Conservation (phyloP, 1,140 invertebrate genomes). For the Pseudomyrmex cubaensis region DNA sequence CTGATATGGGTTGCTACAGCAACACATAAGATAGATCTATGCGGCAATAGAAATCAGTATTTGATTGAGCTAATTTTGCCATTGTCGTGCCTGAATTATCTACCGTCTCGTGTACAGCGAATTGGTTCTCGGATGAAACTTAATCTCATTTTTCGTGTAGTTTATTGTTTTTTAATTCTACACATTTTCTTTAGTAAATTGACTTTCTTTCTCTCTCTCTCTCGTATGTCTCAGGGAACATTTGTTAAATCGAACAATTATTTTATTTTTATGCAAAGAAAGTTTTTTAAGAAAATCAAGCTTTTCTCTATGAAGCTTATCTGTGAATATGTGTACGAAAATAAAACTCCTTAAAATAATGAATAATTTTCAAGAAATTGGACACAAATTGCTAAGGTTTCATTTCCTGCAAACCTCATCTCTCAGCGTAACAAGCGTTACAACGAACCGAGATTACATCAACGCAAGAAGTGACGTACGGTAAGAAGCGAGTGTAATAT, state of each 20-base stretch:
- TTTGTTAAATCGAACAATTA: not conserved
- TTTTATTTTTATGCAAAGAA: not conserved
- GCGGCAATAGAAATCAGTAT: not conserved
- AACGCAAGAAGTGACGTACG: not conserved
- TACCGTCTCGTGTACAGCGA: not conserved
- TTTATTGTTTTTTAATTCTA: not conserved
- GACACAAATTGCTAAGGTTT: not conserved
- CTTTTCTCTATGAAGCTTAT: no score
- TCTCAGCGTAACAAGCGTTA: not conserved
- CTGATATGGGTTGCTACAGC: not conserved
- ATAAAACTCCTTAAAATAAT: not conserved
- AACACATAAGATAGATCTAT: not conserved
- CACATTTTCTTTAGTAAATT: not conserved
- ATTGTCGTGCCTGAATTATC: constrained; percentile 6
- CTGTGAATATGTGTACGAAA: no score
- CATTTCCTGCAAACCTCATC: not conserved
- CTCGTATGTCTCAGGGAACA: not conserved
- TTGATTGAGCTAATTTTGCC: constrained; percentile 11
- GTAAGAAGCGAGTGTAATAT: constrained; percentile 3
- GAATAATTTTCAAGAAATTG: not conserved
- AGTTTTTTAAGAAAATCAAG: not conserved
- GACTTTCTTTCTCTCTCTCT: no score
- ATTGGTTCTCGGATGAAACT: not conserved
- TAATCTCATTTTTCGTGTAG: not conserved
- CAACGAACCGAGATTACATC: constrained; percentile 9